Conservation (phyloP, 2,888 invertebrate genomes). For the Brachyptera putata region DNA sequence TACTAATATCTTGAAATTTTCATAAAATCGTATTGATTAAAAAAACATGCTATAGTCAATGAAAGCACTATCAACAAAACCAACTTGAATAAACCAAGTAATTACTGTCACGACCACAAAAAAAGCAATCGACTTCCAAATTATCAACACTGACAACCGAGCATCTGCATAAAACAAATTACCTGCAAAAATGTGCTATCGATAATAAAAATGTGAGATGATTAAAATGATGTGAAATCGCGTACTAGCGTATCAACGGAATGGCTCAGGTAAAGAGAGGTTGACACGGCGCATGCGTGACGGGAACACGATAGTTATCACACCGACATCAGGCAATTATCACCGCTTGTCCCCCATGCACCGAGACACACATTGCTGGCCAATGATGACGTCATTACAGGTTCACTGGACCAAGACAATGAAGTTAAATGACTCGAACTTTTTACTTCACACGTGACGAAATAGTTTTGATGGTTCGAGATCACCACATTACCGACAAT, state of each 20-base stretch:
- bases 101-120: too few species aligned
- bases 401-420: conserved; percentile 22
- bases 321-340: conserved; percentile 15
- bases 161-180: too few species aligned
- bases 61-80: too few species aligned
- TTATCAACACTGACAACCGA: too few species aligned
- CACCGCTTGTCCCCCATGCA: conserved; percentile 13
- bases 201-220: too few species aligned
- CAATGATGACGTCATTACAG: conserved; percentile 11
- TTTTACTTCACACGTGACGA: background rate
- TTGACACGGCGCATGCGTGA: conserved; percentile 7
- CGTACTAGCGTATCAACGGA: background rate
- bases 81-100: too few species aligned
- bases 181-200: too few species aligned
- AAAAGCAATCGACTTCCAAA: too few species aligned
- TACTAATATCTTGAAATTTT: too few species aligned
- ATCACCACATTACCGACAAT: background rate
- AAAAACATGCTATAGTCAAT: too few species aligned
- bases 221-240: background rate
- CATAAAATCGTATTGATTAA: too few species aligned
- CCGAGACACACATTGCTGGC: background rate
- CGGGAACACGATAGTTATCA: conserved; percentile 14
- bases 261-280: background rate
- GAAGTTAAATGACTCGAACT: conserved; percentile 19
- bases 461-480: background rate